Base-by-base conservation (phyloP, 2,888 invertebrate species). In the Saturnia japonica region DNA sequence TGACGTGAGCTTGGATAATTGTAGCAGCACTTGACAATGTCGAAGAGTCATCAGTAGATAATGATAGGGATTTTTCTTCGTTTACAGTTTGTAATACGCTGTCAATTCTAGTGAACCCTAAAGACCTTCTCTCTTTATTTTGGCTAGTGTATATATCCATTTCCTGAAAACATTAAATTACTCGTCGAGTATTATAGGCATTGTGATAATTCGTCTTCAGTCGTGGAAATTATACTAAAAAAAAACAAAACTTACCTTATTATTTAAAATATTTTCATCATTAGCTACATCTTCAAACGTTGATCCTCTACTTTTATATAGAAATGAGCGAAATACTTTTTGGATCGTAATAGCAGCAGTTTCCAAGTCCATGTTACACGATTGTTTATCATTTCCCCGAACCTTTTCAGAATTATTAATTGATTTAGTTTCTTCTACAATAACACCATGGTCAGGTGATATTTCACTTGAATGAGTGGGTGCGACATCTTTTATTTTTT, bases 1-100 rank as follows among this genome's bases (percentile, higher is more conserved):
- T 93, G 67, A 96, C 95, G 68, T 96, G 95, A 8, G 96, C 95
- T 88, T 96, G 96, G 76, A 96, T 96, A 78, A 95, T 95, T 4
- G 95, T 95, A 51, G 96, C 96, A 25, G 95, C 95, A 81, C 94
- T 95, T 34, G 94, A 94, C 71, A 94, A 78, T 34, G 93, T 91
- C 22, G 94, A 94, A 16, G 94, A 94, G 75, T 94, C 94, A 73
- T 94, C 94, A 42, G 93, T 94, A 40, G 94, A 94, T 71, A 91
- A 81, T 0, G 94, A 94, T 57, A 94, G 78, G 34, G 93, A 93
- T 75, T 94, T 94, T 80, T 94, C 94, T 80, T 94, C 94, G 70
- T 93, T 94, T n/a, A 94, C 94, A 14, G 94, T 94, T 84, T 94
- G 94, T 68, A 94, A 81, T 28, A 93, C 89, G 47, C 92, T 90